phyloP scores from a whole-genome alignment of 1,140 invertebrate genomes.

The Psilanteris sp. region DNA sequence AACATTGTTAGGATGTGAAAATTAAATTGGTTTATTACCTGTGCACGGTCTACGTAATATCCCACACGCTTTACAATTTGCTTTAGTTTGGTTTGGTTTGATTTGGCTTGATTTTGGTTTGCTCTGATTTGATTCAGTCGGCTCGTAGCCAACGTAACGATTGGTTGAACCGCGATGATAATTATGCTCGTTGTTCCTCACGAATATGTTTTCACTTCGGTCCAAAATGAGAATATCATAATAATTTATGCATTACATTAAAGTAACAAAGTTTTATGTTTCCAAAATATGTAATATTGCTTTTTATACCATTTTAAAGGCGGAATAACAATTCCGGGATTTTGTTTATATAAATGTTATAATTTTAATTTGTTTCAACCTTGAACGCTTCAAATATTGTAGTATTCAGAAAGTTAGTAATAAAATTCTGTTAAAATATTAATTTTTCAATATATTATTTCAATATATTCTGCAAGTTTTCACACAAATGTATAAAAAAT shows the following conservation, averaged over 20 bases:
- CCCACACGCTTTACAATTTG: slow-evolving; percentile 54
- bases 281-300: no score
- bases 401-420: no score
- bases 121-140: slow-evolving; percentile 68
- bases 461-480: no score
- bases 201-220: slow-evolving; percentile 20
- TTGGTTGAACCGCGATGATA: slow-evolving; percentile 45
- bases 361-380: no score
- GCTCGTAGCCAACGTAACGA: slow-evolving; percentile 63
- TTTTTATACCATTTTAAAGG: no score
- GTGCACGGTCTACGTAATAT: slow-evolving; percentile 22
- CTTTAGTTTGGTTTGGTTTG: slow-evolving; percentile 69
- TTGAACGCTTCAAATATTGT: no score
- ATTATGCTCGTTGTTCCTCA: slow-evolving; percentile 39
- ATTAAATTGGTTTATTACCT: slow-evolving; percentile 62
- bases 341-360: no score
- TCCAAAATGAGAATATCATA: slow-evolving; percentile 7
- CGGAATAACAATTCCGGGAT: no score
- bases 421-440: no score
- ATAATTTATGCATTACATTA: slow-evolving; percentile 13
- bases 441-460: no score
- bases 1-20: slow-evolving; percentile 38
- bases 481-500: no score
- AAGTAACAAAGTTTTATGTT: no score
- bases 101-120: slow-evolving; percentile 70